Base-by-base conservation (phyloP, 2,797 vertebrate species). In the Enteromius paludinosus region DNA sequence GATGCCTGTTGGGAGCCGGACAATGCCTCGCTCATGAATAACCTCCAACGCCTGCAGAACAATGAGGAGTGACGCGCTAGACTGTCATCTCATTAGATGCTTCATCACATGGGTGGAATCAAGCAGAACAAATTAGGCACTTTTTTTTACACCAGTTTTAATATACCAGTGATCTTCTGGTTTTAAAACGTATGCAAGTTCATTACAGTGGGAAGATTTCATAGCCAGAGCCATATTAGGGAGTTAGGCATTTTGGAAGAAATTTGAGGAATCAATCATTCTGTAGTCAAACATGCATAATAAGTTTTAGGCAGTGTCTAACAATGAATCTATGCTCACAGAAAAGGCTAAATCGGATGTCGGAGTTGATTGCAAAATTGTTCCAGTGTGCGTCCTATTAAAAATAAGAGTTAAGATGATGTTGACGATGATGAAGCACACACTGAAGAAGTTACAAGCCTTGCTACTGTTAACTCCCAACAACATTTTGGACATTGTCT, bases 31-130 rank as follows among this genome's bases (percentile, higher is more conserved):
- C 77, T 78, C 82, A 86, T 71, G 78, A 83, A 84, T 85, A 84
- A 86, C 79, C 85, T 69, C 82, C 41, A 81, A 90, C 49, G 85
- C 84, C 84, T 71, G n/a, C 18, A 65, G 80, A 85, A 89, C 87
- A 90, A 88, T 88, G 84, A 80, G 74, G 73, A 83, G 82, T 84
- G 84, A 88, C 81, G 77, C 82, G 86, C 59, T 87, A 87, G 82
- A 83, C 86, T 14, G 52, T 33, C 52, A 71, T 82, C 83, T 87
- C 84, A 86, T 87, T 89, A 87, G 85, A 87, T 71, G 78, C 80
- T 68, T 78, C 80, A 82, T 85, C 83, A 87, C 83, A 86, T 82
- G 83, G 25, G 47, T 76, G 81, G 68, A 87, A 86, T 85, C 83
- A 82, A 86, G 76, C 71, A 82, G 77, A 84, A 69, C 77, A 84